Conservation (phyloP, 2,888 invertebrate species). For the Apantesis nais region DNA sequence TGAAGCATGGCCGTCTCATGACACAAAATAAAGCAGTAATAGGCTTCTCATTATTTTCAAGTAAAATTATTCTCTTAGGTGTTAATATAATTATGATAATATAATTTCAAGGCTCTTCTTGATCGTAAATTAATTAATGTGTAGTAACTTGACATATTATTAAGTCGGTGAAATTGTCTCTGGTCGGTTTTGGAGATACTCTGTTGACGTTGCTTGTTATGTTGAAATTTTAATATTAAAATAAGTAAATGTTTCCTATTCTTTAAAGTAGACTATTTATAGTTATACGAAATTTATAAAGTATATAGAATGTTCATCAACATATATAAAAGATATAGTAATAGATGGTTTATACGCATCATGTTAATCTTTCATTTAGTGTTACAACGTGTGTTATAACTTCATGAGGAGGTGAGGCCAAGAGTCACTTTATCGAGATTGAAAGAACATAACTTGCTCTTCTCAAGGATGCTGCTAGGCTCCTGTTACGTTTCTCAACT, state of each 20-base stretch:
- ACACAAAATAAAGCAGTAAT: neutral
- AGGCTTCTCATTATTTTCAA: neutral
- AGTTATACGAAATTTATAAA: neutral
- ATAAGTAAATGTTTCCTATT: neutral
- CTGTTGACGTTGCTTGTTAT: neutral
- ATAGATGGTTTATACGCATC: too few species aligned
- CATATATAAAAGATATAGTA: too few species aligned
- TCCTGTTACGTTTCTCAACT: too few species aligned
- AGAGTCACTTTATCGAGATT: too few species aligned
- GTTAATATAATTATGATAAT: neutral
- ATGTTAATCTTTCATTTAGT: too few species aligned
- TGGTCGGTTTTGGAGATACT: constrained; percentile 27
- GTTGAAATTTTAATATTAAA: neutral
- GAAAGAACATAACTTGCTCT: too few species aligned
- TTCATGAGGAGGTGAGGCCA: too few species aligned
- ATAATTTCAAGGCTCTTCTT: constrained; percentile 17
- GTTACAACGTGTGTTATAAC: too few species aligned
- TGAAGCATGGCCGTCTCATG: neutral
- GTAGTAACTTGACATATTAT: constrained; percentile 45
- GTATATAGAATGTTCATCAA: neutral
- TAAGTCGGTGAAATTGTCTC: constrained; percentile 24
- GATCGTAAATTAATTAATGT: constrained; percentile 47
- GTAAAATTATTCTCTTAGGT: neutral
- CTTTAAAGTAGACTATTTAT: neutral
- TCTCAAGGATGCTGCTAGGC: too few species aligned